Evolutionary conservation across 1,140 invertebrate species (phyloP), one percentile per base, ranked within the genome.

Genomic region (Brachionus koreanus): DNA sequence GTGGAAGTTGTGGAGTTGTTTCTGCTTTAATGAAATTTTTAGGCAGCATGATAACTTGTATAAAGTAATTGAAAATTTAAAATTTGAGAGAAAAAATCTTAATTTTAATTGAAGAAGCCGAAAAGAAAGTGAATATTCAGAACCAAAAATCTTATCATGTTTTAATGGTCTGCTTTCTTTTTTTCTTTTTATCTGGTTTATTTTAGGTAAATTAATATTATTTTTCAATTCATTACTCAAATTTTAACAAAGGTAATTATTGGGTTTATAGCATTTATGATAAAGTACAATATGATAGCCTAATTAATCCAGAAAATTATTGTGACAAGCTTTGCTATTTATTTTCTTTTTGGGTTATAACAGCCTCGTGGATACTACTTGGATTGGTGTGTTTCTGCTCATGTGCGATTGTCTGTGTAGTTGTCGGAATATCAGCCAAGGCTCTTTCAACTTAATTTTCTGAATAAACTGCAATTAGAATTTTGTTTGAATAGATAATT

Each of bases 281-380:
- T 25, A 65, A 35, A 61, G 76, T 79, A 29, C 46, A 43, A 37
- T 79, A 79, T 16, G 76, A 79, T 12, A 9, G 19, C 12, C 10
- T 35, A 13, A 12, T 79, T 25, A 16, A 79, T 35, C 76, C 76
- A 42, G 76, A 63, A 37, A 42, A 12, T 13, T 79, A 79, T 61
- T 79, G 76, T 35, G 76, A 79, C 10, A 57, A 65, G 39, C 57
- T 79, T 25, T 79, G 76, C 49, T 79, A 79, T 5, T 79, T 79
- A 29, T 79, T 79, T 61, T 57, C 76, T 61, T 79, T 79, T 65
- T 79, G 76, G 76, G 19, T 37, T 3, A 79, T 79, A 9, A 79
- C 76, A 37, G 19, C 35, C 13, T 29, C 35, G 4, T 79, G 61
- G 49, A 79, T 79, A 37, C 25, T 79, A 9, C 35, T 79, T 9